These are phyloP conservation scores for Oncorhynchus nerka DNA, from an alignment of 2,113 vertebrate genomes.

Conservation along the genomic window DNA sequence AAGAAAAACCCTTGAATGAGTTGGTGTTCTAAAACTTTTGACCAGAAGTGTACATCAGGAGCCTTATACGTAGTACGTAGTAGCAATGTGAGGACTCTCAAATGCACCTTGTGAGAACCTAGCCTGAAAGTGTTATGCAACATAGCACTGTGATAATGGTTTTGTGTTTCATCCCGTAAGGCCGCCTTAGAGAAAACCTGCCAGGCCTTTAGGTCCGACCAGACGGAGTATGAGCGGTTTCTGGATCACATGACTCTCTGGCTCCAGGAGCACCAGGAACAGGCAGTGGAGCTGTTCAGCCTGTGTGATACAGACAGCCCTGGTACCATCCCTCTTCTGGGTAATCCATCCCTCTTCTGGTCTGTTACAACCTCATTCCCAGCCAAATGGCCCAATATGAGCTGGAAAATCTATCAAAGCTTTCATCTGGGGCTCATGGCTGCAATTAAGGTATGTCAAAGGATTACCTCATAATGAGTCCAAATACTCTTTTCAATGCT, in stretches of 20 bases:
- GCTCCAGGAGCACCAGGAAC: conserved; percentile 20
- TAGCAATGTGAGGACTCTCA: background rate
- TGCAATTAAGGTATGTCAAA: background rate
- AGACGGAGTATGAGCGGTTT: background rate
- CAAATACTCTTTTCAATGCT: background rate
- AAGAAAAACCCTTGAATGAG: too few relatives aligned
- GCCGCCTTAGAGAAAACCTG: background rate
- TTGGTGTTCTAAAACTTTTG: too few relatives aligned
- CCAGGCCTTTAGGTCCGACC: background rate
- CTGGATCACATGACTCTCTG: conserved; percentile 20
- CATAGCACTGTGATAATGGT: background rate
- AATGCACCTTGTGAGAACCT: background rate
- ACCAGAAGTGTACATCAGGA: too few relatives aligned
- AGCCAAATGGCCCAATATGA: background rate
- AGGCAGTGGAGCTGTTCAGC: conserved; percentile 29
- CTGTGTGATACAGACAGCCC: conserved; percentile 1
- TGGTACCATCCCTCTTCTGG: conserved; percentile 29
- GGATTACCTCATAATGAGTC: background rate
- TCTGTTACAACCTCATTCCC: conserved; percentile 4
- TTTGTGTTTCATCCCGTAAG: conserved; percentile 2
- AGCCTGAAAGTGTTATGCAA: background rate
- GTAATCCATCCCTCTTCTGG: conserved; percentile 23
- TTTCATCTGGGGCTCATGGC: background rate
- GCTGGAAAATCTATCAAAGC: too few relatives aligned
- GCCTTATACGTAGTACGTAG: background rate